Conservation (phyloP, 2,113 vertebrate species). For the Pogona vitticeps region DNA sequence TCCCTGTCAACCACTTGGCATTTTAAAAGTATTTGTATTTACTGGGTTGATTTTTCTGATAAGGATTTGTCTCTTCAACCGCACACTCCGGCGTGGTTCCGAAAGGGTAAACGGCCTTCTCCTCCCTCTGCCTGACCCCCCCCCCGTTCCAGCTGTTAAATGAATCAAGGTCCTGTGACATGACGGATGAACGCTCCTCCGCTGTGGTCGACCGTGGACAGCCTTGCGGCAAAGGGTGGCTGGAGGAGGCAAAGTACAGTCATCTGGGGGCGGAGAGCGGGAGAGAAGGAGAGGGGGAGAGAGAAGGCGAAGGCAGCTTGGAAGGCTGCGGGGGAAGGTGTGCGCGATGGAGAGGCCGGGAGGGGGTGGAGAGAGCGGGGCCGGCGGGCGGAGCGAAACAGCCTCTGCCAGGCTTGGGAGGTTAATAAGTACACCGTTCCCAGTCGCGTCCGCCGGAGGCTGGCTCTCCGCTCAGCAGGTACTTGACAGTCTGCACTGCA, state of each 20-base stretch:
- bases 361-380: background rate
- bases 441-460: slow-evolving; percentile 64
- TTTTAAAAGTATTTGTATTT: no score
- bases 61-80: background rate
- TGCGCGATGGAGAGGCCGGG: background rate
- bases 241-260: slow-evolving; percentile 19
- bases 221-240: background rate
- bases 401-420: slow-evolving; percentile 47
- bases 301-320: slow-evolving; percentile 2
- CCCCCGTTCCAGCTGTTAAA: slow-evolving; percentile 36
- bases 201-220: background rate
- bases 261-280: slow-evolving; percentile 21
- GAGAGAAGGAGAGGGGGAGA: background rate
- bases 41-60: background rate
- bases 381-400: background rate
- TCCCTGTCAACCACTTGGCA: no score
- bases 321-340: background rate
- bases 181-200: background rate
- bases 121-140: no score
- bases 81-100: background rate
- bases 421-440: slow-evolving; percentile 65
- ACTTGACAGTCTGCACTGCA: slow-evolving; percentile 75
- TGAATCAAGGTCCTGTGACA: slow-evolving; percentile 21
- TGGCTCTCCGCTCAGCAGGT: slow-evolving; percentile 70
- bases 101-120: slow-evolving; percentile 34